phyloP scores from a whole-genome alignment of 2,113 vertebrate genomes.

The Lasiurus borealis region DNA sequence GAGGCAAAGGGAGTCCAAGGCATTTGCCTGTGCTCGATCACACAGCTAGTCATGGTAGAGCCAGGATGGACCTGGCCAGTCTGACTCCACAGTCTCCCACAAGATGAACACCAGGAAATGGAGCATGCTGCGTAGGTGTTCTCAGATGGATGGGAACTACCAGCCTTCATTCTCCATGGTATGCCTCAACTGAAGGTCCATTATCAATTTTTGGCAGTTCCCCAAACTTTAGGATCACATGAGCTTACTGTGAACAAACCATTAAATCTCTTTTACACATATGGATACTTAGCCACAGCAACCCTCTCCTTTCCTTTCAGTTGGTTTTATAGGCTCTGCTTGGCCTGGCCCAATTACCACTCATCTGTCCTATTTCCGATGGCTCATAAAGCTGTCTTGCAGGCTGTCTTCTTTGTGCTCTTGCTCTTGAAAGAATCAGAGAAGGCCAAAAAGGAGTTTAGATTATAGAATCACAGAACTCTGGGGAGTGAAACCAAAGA shows the following conservation, averaged over 20 bases:
- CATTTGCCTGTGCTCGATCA: neutral
- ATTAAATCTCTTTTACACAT: neutral
- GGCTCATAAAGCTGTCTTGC: slow-evolving; percentile 33
- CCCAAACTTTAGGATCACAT: neutral
- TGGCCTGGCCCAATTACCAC: neutral
- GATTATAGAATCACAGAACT: slow-evolving; percentile 50
- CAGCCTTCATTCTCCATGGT: neutral
- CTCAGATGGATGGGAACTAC: neutral
- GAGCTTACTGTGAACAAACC: neutral
- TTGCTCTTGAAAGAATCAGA: slow-evolving; percentile 45
- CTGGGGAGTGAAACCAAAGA: slow-evolving; percentile 39
- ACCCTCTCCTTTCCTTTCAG: neutral
- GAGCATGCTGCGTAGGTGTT: no score
- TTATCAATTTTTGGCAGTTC: neutral
- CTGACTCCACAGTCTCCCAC: neutral
- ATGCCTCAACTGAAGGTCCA: neutral
- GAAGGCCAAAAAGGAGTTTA: slow-evolving; percentile 21
- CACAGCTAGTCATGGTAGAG: neutral
- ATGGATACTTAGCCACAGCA: neutral
- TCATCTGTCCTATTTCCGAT: slow-evolving; percentile 30
- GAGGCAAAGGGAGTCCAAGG: neutral
- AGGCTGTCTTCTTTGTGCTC: neutral
- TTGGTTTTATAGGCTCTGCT: slow-evolving; percentile 27
- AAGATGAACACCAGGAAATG: neutral
- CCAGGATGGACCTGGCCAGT: neutral